Base-by-base conservation (phyloP, 2,888 invertebrate species). In the Archips crataeganus region DNA sequence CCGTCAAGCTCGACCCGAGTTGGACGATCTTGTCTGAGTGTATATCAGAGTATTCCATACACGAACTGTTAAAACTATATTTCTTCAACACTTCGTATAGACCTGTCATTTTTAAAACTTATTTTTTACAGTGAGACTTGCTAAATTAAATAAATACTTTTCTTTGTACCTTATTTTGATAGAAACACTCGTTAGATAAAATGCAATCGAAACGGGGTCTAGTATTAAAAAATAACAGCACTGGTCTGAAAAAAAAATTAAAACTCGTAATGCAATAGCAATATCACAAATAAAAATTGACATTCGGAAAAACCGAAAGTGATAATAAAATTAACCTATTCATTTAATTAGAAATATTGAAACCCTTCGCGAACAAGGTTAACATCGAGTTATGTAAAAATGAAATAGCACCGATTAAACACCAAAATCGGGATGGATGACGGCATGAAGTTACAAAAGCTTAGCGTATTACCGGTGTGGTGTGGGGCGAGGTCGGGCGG, bases 381-480 rank as follows among this genome's bases (percentile, higher is more conserved):
- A 65, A 71, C 78, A 79, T 82, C 79, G 80, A 81, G 78, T 75
- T 81, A 80, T 80, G 23, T 54, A 54, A 79, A 80, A 85, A 85
- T 83, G 85, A 82, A 86, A 87, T 45, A 45, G 92, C 93, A 93
- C 93, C 92, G 87, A 87, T 88, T 86, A 87, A 88, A 89, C 89
- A 90, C 87, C 87, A 79, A 79, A 78, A 79, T 83, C 74, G 78
- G 79, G 78, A 66, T 60, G 66, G 59, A 57, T 61, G 62, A 63
- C 42, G 59, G 63, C 61, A 66, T 61, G 71, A 75, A 75, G 57
- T 77, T 71, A 72, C 75, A 57, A 75, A 87, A 88, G 88, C 89
- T 81, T 79, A 83, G 87, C 82, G 85, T 87, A 84, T 88, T 88
- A 86, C 87, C 83, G 87, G 89, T 84, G 84, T 80, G 78, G 75